Conservation (phyloP, 2,888 invertebrate species). For the Andrena bicolor region DNA sequence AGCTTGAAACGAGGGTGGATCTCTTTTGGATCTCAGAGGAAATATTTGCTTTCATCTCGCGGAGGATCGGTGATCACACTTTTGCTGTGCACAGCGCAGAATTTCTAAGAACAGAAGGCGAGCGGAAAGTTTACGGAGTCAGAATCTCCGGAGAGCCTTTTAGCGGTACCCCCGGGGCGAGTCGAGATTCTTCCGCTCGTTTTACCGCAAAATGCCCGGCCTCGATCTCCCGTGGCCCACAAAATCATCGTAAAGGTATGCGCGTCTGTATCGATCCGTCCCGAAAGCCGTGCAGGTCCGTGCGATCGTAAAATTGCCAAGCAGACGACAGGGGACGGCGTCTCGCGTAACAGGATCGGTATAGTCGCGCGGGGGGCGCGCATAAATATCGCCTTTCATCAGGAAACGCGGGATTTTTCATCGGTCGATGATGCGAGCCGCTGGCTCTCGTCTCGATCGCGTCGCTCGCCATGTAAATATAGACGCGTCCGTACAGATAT, state of each 20-base stretch:
- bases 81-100: too few relatives aligned
- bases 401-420: slow-evolving; percentile 70
- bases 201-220: slow-evolving; percentile 1
- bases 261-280: slow-evolving; percentile 20
- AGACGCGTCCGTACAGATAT: slow-evolving; percentile 66
- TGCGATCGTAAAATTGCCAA: slow-evolving; percentile 10
- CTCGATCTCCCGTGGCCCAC: neutral
- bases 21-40: too few relatives aligned
- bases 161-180: neutral
- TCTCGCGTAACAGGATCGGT: slow-evolving; percentile 38
- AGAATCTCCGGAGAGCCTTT: neutral
- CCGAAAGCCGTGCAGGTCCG: slow-evolving; percentile 1
- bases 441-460: slow-evolving; percentile 54
- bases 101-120: neutral
- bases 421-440: slow-evolving; percentile 63
- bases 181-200: slow-evolving; percentile 2
- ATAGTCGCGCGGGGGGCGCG: slow-evolving; percentile 3
- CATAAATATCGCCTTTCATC: slow-evolving; percentile 71
- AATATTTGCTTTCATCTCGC: too few relatives aligned
- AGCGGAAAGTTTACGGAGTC: neutral
- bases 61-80: too few relatives aligned
- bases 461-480: slow-evolving; percentile 67
- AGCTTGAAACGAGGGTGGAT: too few relatives aligned
- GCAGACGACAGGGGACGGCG: neutral
- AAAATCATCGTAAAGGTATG: slow-evolving; percentile 10